These are phyloP conservation scores for Hydractinia symbiolongicarpus DNA, from an alignment of 30 jellyfish, hydroid and myxozoan species.

Conservation along the genomic window DNA sequence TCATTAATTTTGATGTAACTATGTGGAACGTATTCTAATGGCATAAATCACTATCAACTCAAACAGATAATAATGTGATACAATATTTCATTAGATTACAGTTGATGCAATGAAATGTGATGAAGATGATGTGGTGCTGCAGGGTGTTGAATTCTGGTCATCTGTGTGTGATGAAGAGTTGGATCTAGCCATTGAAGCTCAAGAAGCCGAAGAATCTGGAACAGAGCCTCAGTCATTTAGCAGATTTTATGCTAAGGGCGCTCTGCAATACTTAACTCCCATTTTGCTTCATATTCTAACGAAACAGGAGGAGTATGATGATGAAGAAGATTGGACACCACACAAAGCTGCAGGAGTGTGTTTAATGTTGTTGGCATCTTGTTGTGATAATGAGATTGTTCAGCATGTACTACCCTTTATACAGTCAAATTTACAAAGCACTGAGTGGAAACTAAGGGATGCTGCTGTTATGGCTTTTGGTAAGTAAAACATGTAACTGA, in stretches of 20 bases:
- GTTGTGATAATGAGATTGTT: slow-evolving; percentile 74
- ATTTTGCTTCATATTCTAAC: slow-evolving; percentile 53
- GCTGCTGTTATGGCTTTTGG: slow-evolving; percentile 99
- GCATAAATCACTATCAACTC: no score
- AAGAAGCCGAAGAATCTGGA: slow-evolving; percentile 81
- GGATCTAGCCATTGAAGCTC: slow-evolving; percentile 82
- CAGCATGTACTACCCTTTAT: slow-evolving; percentile 84
- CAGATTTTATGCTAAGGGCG: slow-evolving; percentile 83
- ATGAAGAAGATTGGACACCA: slow-evolving; percentile 99
- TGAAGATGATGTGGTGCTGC: slow-evolving; percentile 78
- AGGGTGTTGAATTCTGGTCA: slow-evolving; percentile 98
- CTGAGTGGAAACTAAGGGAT: slow-evolving; percentile 79
- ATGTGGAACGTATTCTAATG: background rate
- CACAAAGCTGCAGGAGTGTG: slow-evolving; percentile 98
- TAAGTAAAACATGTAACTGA: slow-evolving; percentile 9
- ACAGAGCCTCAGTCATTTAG: slow-evolving; percentile 56
- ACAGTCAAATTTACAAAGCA: slow-evolving; percentile 37
- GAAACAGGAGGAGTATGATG: slow-evolving; percentile 85
- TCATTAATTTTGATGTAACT: background rate
- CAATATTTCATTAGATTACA: slow-evolving; percentile 48
- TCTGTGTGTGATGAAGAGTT: slow-evolving; percentile 91
- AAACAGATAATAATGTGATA: no score
- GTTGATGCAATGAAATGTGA: slow-evolving; percentile 83
- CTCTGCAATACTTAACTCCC: slow-evolving; percentile 67
- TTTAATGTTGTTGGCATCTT: slow-evolving; percentile 82